Base-by-base conservation (phyloP, 2,888 invertebrate species). In the Andrena bucephala region DNA sequence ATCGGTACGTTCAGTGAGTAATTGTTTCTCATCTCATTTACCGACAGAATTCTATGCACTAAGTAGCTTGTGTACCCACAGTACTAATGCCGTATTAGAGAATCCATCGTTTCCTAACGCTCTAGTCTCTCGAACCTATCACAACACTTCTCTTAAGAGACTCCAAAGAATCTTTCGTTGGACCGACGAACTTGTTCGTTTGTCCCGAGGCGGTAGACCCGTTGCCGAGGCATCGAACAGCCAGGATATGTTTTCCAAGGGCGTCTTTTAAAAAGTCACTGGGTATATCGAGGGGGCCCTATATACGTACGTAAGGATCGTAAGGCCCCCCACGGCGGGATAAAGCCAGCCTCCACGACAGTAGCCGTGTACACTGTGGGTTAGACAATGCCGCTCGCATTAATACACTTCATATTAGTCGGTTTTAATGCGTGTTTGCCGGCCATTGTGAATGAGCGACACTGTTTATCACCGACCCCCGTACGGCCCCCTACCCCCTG, bases 351-450 rank as follows among this genome's bases (percentile, higher is more conserved):
- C 91, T 89, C 89, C 90, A 92, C 89, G 93, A 93, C 94, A 93
- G 94, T 94, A 94, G 94, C 93, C 92, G 89, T 93, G 93, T 93
- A 93, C 91, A 90, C 89, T 92, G 90, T 90, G 90, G 92, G 92
- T 93, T 93, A 93, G 92, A 94, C 94, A 94, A 94, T 94, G 92
- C 93, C 90, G 91, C 90, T 89, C 90, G 92, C 93, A 94, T 94
- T 94, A 94, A 94, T 94, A 94, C 94, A 93, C 94, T 94, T 94
- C 94, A 93, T 94, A 94, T 94, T 94, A 94, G 94, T 91, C 92
- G 85, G 92, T 90, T 93, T 93, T 94, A 94, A 94, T 93, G 93
- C 94, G 92, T 94, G 94, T 94, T 93, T 91, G 87, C 91, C 87
- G 92, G 92, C 93, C 93, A 93, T 94, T 94, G 94, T 94, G 93